Conservation (phyloP, 2,888 invertebrate genomes). For the Drosophila neonasuta region DNA sequence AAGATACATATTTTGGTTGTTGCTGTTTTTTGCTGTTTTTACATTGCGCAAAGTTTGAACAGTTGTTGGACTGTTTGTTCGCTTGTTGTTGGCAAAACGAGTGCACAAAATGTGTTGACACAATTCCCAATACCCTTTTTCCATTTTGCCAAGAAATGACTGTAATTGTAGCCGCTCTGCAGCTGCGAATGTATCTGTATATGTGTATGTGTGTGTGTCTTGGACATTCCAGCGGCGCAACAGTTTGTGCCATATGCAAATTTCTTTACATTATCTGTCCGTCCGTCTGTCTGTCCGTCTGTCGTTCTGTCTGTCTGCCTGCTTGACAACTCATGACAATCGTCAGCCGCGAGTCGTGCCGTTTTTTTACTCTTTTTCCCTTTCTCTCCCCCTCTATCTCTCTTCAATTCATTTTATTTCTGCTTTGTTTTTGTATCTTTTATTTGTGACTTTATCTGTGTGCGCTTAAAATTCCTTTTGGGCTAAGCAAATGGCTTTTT, state of each 20-base stretch:
- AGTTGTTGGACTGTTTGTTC: constrained; percentile 50
- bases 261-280: constrained; percentile 70
- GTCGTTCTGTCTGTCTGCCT: constrained; percentile 22
- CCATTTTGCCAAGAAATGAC: constrained; percentile 31
- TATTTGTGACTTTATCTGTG: constrained; percentile 41
- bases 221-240: constrained; percentile 72
- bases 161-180: constrained; percentile 49
- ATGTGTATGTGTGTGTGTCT: constrained; percentile 37
- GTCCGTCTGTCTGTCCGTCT: constrained; percentile 12
- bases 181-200: constrained; percentile 38
- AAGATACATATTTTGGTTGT: constrained; percentile 27
- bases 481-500: constrained; percentile 54
- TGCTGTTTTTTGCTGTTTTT: constrained; percentile 23
- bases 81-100: constrained; percentile 24
- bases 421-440: constrained; percentile 48
- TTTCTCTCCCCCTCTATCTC: neutral
- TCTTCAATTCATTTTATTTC: constrained; percentile 25
- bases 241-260: constrained; percentile 75
- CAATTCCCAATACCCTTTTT: constrained; percentile 72
- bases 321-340: constrained; percentile 71
- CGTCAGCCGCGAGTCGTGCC: constrained; percentile 64
- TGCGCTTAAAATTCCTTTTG: constrained; percentile 66
- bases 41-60: constrained; percentile 69
- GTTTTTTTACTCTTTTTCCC: constrained; percentile 39
- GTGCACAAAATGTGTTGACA: constrained; percentile 65